These are phyloP conservation scores for Daboia siamensis DNA, from an alignment of 2,113 vertebrate genomes.

Conservation along the genomic window DNA sequence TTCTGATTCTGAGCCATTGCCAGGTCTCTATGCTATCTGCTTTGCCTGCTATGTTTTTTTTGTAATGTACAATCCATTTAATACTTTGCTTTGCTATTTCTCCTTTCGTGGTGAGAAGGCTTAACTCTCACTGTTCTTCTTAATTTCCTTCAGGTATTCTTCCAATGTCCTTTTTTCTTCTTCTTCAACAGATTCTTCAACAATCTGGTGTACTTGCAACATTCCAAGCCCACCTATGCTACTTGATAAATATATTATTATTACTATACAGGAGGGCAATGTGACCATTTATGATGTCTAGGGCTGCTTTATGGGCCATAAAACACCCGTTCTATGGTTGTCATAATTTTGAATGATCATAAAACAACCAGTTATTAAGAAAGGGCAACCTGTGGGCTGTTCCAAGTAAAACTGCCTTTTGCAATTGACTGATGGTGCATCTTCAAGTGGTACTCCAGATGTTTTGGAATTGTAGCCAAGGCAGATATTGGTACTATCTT, in stretches of 20 bases:
- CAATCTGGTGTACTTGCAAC: neutral
- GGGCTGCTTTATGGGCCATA: too few species aligned
- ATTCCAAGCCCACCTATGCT: neutral
- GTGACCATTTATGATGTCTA: too few species aligned
- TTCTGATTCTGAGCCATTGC: neutral
- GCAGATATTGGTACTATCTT: neutral
- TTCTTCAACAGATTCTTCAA: too few species aligned
- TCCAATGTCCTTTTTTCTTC: neutral
- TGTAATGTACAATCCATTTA: neutral
- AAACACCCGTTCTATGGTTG: too few species aligned
- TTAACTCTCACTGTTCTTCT: neutral
- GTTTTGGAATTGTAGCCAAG: neutral
- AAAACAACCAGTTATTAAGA: too few species aligned
- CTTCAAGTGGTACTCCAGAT: neutral
- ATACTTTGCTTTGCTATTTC: neutral
- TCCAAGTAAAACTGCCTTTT: neutral
- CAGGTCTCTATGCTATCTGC: neutral
- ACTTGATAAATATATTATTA: neutral
- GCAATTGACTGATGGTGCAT: neutral
- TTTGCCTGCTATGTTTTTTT: neutral
- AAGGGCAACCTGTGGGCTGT: neutral
- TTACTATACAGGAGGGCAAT: neutral
- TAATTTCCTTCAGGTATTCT: neutral
- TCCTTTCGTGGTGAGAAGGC: too few species aligned
- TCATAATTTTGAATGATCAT: too few species aligned